A percentile compares a stretch with the other conserved stretches of the same genome.
These are phyloP conservation scores for Chamaetylas fuelleborni DNA, from an alignment of 2,113 vertebrate genomes.

Conservation along the genomic window DNA sequence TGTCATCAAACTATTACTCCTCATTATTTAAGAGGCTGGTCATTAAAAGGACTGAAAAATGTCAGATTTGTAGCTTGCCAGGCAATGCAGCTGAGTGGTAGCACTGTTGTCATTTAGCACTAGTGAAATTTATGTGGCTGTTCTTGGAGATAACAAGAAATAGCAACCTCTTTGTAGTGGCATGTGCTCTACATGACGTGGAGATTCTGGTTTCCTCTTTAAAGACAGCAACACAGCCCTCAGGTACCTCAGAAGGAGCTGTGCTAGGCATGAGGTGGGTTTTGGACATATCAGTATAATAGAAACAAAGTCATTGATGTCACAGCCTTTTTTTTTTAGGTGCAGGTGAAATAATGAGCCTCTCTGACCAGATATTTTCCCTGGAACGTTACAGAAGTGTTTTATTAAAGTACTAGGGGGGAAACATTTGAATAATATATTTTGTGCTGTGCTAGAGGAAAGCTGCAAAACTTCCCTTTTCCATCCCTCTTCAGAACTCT, in stretches of 20 bases:
- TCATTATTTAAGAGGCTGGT: neutral
- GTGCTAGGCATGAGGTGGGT: neutral
- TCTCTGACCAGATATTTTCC: neutral
- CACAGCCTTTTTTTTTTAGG: neutral
- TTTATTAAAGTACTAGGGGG: neutral
- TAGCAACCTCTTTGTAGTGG: neutral
- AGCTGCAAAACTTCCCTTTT: neutral
- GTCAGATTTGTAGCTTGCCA: neutral
- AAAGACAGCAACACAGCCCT: neutral
- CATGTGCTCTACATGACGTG: neutral
- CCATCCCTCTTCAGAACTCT: neutral
- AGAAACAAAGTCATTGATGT: neutral
- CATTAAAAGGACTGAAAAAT: neutral
- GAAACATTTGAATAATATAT: neutral
- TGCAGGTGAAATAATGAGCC: neutral
- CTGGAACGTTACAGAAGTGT: neutral
- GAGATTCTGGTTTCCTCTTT: neutral
- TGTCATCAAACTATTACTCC: conserved; percentile 22
- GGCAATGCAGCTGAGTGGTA: neutral
- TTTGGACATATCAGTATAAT: neutral
- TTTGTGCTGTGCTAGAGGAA: neutral
- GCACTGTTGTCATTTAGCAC: neutral
- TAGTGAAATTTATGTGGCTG: neutral
- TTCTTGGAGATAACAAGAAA: neutral
- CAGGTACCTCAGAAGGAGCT: neutral